Conservation (phyloP, 2,113 vertebrate genomes). For the Pseudolaguvia tuberculata region DNA sequence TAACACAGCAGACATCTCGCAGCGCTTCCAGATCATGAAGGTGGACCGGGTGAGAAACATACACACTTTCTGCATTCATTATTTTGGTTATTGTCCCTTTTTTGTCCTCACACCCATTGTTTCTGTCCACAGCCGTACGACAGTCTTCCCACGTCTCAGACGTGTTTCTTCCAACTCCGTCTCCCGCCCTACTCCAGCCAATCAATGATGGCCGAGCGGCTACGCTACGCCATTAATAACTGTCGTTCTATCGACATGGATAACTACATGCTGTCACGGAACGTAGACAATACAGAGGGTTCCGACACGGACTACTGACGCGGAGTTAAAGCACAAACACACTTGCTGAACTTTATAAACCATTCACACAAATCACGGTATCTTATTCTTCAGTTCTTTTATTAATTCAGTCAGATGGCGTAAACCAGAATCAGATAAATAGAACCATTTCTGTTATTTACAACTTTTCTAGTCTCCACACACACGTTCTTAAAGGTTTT, state of each 20-base stretch:
- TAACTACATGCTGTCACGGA: slow-evolving; percentile 79
- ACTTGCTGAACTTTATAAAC: slow-evolving; percentile 27
- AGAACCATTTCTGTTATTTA: slow-evolving; percentile 14
- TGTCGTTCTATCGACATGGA: slow-evolving; percentile 80
- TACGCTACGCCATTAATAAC: slow-evolving; percentile 79
- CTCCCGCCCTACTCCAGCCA: slow-evolving; percentile 75
- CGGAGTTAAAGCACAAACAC: slow-evolving; percentile 24
- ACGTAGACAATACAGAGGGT: slow-evolving; percentile 71
- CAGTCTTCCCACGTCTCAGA: slow-evolving; percentile 76
- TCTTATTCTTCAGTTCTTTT: slow-evolving; percentile 81
- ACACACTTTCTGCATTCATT: not conserved
- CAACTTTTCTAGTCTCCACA: slow-evolving; percentile 50
- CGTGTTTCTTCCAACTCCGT: slow-evolving; percentile 77
- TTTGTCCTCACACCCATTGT: not conserved
- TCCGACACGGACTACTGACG: slow-evolving; percentile 70
- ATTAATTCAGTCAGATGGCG: slow-evolving; percentile 57
- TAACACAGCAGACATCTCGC: slow-evolving; percentile 72
- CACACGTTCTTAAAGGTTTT: slow-evolving; percentile 52
- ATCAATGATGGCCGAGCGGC: slow-evolving; percentile 68
- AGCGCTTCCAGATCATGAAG: slow-evolving; percentile 79
- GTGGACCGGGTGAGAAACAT: slow-evolving; percentile 70
- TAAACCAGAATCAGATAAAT: slow-evolving; percentile 1
- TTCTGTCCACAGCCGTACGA: slow-evolving; percentile 68
- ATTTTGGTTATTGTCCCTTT: not conserved
- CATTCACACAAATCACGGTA: not conserved